These are phyloP conservation scores for Meleagris gallopavo DNA, from an alignment of 2,113 vertebrate genomes.

Conservation along the genomic window DNA sequence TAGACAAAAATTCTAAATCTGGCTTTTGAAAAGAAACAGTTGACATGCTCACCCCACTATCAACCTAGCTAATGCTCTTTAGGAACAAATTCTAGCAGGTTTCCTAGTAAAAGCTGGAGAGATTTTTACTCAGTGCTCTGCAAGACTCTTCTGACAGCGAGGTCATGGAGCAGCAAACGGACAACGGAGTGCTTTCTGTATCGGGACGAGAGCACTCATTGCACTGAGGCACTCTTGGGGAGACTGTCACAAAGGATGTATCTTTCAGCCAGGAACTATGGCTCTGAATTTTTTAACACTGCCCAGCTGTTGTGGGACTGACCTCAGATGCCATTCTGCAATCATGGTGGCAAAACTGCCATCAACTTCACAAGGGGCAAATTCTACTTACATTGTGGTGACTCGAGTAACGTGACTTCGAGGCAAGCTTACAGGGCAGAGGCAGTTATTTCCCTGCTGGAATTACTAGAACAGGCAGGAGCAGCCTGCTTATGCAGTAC, in stretches of 20 bases:
- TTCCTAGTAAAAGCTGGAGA: not conserved
- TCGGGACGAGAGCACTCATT: not conserved
- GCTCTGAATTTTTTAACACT: not conserved
- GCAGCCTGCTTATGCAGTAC: not conserved
- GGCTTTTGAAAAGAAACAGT: not conserved
- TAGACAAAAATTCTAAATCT: not conserved
- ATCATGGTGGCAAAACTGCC: not conserved
- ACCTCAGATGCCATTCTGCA: not conserved
- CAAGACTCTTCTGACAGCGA: not conserved
- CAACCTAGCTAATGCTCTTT: not conserved
- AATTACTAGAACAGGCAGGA: not conserved
- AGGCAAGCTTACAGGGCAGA: not conserved
- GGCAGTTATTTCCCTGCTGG: not conserved
- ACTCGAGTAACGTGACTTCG: accelerated
- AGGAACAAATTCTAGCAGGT: not conserved
- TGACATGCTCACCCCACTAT: not conserved
- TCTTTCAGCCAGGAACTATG: not conserved
- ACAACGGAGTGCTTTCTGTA: accelerated
- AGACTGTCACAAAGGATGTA: too few relatives aligned
- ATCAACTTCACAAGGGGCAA: not conserved
- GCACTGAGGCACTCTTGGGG: accelerated
- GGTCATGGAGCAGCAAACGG: not conserved
- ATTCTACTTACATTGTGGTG: not conserved
- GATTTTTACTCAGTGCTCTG: not conserved
- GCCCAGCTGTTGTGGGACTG: not conserved